A percentile compares a stretch with the other conserved stretches of the same genome.
Conservation (phyloP, 2,888 invertebrate genomes). For the Folsomia candida region DNA sequence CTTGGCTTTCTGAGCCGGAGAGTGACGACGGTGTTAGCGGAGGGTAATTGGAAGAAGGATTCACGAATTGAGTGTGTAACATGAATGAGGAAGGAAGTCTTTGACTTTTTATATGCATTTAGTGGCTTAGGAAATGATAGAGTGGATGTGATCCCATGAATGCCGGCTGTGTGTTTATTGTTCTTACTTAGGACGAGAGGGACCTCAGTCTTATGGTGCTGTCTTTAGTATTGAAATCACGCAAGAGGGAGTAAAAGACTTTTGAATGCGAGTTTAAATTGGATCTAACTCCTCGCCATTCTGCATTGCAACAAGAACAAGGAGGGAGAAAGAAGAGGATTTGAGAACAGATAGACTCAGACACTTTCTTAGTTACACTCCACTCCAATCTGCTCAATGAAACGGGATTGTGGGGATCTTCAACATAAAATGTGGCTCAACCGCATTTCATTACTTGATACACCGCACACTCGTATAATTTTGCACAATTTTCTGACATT, state of each 20-base stretch:
- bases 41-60: not conserved
- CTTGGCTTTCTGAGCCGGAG: too few species aligned
- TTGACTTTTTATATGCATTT: slow-evolving; percentile 17
- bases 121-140: slow-evolving; percentile 1
- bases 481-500: too few species aligned
- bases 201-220: not conserved
- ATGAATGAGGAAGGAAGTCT: slow-evolving; percentile 1
- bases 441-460: too few species aligned
- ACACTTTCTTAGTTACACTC: not conserved
- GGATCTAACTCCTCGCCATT: slow-evolving; percentile 41
- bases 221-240: slow-evolving; percentile 46
- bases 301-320: slow-evolving; percentile 15
- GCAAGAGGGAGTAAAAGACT: slow-evolving; percentile 47
- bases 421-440: not conserved
- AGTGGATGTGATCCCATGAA: slow-evolving; percentile 1
- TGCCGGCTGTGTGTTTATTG: not conserved
- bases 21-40: not conserved
- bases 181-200: not conserved
- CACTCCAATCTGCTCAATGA: not conserved
- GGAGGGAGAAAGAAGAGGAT: slow-evolving; percentile 13
- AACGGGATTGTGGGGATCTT: not conserved
- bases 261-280: slow-evolving; percentile 50
- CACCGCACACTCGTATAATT: too few species aligned
- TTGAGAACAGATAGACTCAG: slow-evolving; percentile 23
- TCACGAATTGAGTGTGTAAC: not conserved